These are phyloP conservation scores for Panorpa germanica DNA, from an alignment of 2,888 invertebrate species.

Conservation along the genomic window DNA sequence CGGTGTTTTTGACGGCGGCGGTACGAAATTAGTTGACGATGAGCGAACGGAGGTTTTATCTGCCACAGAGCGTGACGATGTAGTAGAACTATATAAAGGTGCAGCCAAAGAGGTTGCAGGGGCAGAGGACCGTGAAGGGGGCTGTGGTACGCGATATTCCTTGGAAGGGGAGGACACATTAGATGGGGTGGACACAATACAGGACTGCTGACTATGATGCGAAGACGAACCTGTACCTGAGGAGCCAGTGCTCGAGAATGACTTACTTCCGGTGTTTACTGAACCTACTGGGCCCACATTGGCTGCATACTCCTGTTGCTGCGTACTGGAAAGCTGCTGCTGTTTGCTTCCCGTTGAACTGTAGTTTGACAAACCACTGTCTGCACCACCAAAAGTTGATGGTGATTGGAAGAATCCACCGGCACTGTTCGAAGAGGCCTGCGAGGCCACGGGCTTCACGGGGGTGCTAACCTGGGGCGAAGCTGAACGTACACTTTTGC, in stretches of 20 bases:
- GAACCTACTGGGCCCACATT: conserved; percentile 18
- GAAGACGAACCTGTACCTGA: conserved; percentile 31
- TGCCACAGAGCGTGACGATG: conserved; percentile 20
- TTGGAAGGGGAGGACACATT: conserved; percentile 29
- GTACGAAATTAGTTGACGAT: conserved; percentile 29
- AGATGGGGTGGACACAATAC: conserved; percentile 51
- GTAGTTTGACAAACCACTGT: conserved; percentile 16
- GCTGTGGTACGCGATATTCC: conserved; percentile 17
- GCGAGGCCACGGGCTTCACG: conserved; percentile 26
- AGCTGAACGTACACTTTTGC: conserved; percentile 29
- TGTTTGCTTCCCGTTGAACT: conserved; percentile 21
- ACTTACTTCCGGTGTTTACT: conserved; percentile 30
- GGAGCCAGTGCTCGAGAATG: conserved; percentile 22
- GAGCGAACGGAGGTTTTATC: conserved; percentile 20
- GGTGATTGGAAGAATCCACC: conserved; percentile 45
- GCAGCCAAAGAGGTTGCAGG: conserved; percentile 25
- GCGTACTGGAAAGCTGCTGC: conserved; percentile 19
- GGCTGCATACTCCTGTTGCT: conserved; percentile 18
- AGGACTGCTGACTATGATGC: conserved; percentile 45
- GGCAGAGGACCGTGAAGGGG: conserved; percentile 16
- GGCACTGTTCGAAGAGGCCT: conserved; percentile 30
- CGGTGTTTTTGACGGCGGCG: conserved; percentile 24
- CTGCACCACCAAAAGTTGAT: conserved; percentile 35
- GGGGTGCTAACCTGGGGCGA: conserved; percentile 30
- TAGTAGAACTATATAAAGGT: conserved; percentile 28